Percentiles rank a stretch among this genome's conserved stretches.
Conservation (phyloP, 2,113 vertebrate genomes). For the Coregonus clupeaformis region DNA sequence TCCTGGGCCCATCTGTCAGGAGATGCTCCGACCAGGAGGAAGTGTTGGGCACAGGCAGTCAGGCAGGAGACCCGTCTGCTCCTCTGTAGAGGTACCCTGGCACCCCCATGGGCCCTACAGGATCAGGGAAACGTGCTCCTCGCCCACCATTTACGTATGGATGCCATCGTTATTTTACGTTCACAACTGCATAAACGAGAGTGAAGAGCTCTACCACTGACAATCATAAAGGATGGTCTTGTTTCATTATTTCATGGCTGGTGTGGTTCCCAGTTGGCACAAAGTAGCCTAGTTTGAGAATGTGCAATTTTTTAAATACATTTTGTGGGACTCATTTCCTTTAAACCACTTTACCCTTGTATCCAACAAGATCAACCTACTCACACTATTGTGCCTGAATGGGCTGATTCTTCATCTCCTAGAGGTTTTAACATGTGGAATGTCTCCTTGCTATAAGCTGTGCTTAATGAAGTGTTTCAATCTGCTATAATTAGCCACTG, state of each 20-base stretch:
- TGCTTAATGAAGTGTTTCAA: slow-evolving; percentile 71
- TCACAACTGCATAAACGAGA: no score
- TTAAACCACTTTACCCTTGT: not conserved
- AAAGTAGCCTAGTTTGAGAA: not conserved
- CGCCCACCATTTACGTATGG: not conserved
- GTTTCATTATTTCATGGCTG: no score
- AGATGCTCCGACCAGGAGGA: slow-evolving; percentile 9
- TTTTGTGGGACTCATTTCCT: no score
- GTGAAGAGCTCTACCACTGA: no score
- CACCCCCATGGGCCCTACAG: slow-evolving; percentile 41
- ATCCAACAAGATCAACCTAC: not conserved
- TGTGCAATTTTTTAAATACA: no score
- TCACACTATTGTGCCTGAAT: slow-evolving; percentile 7
- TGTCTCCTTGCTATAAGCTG: slow-evolving; percentile 61
- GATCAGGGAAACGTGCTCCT: slow-evolving; percentile 33
- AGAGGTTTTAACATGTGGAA: slow-evolving; percentile 50
- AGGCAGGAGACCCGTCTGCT: slow-evolving; percentile 74
- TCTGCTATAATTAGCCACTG: slow-evolving; percentile 67
- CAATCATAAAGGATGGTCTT: no score
- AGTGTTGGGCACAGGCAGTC: no score
- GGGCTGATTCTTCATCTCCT: slow-evolving; percentile 38
- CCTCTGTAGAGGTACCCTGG: slow-evolving; percentile 56
- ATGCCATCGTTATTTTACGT: not conserved
- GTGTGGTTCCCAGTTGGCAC: not conserved
- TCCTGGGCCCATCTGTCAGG: slow-evolving; percentile 75